Evolutionary conservation across 1,140 invertebrate species (phyloP).

Genomic region (Chlorops oryzae): DNA sequence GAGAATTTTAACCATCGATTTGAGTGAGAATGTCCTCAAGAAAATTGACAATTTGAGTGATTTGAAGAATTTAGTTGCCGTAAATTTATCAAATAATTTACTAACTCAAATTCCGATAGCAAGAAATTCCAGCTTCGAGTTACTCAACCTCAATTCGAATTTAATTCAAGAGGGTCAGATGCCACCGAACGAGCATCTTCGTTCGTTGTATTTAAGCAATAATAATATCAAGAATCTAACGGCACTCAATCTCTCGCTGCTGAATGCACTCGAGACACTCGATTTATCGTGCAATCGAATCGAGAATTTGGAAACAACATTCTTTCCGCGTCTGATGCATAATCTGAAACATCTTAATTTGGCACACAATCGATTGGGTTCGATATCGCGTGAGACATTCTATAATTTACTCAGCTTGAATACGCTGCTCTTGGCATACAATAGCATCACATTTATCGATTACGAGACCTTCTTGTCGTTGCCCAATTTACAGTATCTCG

Average conservation of each 20-base stretch:
- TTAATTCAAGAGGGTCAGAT: background rate
- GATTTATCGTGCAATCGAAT: conserved; percentile 53
- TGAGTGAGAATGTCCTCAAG: conserved; percentile 14
- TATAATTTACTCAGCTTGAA: conserved; percentile 44
- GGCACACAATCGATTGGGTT: conserved; percentile 50
- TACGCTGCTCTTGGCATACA: conserved; percentile 53
- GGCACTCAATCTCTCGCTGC: conserved; percentile 17
- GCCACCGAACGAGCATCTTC: conserved; percentile 13
- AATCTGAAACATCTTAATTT: conserved; percentile 56
- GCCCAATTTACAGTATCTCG: conserved; percentile 68
- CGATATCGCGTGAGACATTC: conserved; percentile 44
- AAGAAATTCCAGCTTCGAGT: background rate
- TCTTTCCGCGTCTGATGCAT: conserved; percentile 30
- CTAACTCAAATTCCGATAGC: conserved; percentile 3
- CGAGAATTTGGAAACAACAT: conserved; percentile 34
- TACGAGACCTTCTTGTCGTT: conserved; percentile 57
- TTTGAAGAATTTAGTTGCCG: background rate
- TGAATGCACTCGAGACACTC: conserved; percentile 39
- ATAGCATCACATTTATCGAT: conserved; percentile 52
- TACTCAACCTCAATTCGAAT: conserved; percentile 15
- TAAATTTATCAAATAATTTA: conserved; percentile 8
- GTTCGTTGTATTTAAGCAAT: conserved; percentile 26
- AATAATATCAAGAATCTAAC: conserved; percentile 21
- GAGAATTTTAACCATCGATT: conserved; percentile 10
- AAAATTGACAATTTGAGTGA: conserved; percentile 10